A percentile compares a stretch with the other conserved stretches of the same genome.
phyloP scores from a whole-genome alignment of 2,888 invertebrate species.

The Chelonus formosanus region DNA sequence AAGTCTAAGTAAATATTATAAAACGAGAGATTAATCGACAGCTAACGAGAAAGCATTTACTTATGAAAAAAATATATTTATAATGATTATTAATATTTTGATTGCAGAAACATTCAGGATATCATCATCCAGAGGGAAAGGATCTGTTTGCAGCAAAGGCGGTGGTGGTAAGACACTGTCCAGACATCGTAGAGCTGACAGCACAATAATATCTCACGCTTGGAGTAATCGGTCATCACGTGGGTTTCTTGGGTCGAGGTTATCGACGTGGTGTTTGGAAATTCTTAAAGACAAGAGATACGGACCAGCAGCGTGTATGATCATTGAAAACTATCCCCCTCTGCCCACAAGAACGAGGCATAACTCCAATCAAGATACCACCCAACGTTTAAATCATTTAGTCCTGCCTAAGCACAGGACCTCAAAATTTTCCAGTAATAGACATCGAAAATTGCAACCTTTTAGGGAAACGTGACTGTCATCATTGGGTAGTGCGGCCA shows the following conservation, averaged over 20 bases:
- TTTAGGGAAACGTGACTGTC: slow-evolving; percentile 96
- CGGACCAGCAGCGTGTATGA: slow-evolving; percentile 65
- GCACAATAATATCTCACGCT: slow-evolving; percentile 56
- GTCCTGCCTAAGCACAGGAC: slow-evolving; percentile 72
- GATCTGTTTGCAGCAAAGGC: slow-evolving; percentile 64
- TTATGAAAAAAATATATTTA: not conserved
- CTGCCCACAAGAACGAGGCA: slow-evolving; percentile 63
- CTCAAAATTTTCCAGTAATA: slow-evolving; percentile 95
- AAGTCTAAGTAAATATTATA: too few relatives aligned
- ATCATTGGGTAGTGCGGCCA: slow-evolving; percentile 60
- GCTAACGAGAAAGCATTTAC: not conserved
- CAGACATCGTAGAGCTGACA: slow-evolving; percentile 58
- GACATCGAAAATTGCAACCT: slow-evolving; percentile 96
- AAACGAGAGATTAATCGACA: too few relatives aligned
- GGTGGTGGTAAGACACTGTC: slow-evolving; percentile 61
- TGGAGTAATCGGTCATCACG: slow-evolving; percentile 53
- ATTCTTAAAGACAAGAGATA: slow-evolving; percentile 59
- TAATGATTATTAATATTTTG: slow-evolving; percentile 34
- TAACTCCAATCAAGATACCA: slow-evolving; percentile 62
- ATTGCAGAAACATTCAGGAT: slow-evolving; percentile 82
- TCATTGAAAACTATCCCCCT: slow-evolving; percentile 64
- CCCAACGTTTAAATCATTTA: slow-evolving; percentile 62
- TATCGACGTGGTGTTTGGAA: slow-evolving; percentile 55
- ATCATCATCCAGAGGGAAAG: slow-evolving; percentile 92
- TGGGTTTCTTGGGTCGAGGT: slow-evolving; percentile 51